phyloP scores from a whole-genome alignment of 1,140 invertebrate genomes.

The Trichomalopsis sarcophagae region DNA sequence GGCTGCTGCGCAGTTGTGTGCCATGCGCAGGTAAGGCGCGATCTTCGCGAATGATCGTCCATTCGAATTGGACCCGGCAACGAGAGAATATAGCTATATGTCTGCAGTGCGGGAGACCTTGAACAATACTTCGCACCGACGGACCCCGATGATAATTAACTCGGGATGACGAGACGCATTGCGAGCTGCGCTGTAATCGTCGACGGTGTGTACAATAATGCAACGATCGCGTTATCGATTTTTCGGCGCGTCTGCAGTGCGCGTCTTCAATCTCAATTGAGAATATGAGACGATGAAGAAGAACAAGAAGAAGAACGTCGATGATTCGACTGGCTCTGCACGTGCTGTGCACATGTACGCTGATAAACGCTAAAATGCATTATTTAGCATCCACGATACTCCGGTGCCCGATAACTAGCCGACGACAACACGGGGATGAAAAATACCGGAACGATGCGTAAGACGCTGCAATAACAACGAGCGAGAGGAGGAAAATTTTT shows the following conservation, averaged over 20 bases:
- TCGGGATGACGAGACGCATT: background rate
- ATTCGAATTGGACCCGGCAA: background rate
- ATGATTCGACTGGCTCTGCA: background rate
- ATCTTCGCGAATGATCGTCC: background rate
- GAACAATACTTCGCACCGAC: background rate
- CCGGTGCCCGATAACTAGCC: background rate
- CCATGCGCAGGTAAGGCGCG: background rate
- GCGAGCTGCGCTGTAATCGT: too few species aligned
- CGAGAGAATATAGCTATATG: background rate
- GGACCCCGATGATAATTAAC: conserved; percentile 3
- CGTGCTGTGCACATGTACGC: background rate
- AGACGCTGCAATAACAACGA: background rate
- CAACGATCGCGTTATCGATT: background rate
- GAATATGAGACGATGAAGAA: background rate
- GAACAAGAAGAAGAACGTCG: background rate
- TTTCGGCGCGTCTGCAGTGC: too few species aligned
- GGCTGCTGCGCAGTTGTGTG: background rate
- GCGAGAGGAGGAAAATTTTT: background rate
- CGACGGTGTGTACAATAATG: too few species aligned
- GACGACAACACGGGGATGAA: conserved; percentile 26
- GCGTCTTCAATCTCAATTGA: too few species aligned
- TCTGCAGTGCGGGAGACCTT: background rate
- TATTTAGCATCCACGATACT: conserved; percentile 27
- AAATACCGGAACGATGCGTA: conserved; percentile 12
- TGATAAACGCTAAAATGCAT: conserved; percentile 34